These are phyloP conservation scores for Bubo bubo DNA, from an alignment of 2,113 vertebrate species.

Conservation along the genomic window DNA sequence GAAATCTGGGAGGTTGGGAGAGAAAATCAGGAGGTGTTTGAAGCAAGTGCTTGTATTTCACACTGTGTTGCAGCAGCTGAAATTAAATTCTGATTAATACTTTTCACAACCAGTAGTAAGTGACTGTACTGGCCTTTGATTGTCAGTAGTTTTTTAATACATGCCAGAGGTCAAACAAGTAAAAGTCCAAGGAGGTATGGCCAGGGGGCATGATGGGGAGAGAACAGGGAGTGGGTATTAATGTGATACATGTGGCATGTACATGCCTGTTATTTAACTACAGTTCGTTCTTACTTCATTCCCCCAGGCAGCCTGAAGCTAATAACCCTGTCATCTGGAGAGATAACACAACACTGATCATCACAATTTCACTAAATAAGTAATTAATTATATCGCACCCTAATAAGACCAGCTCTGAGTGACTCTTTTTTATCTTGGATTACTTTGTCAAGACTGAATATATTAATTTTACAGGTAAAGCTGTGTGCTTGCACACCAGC, in stretches of 20 bases:
- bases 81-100: conserved; percentile 27
- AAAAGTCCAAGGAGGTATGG: background rate
- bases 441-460: background rate
- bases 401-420: conserved; percentile 35
- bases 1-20: background rate
- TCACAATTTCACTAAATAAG: conserved; percentile 59
- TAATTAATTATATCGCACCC: conserved; percentile 55
- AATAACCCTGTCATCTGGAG: conserved; percentile 53
- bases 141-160: background rate
- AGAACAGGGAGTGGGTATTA: background rate
- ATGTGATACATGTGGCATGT: background rate
- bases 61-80: background rate
- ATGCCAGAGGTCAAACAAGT: background rate
- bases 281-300: background rate
- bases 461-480: conserved; percentile 1
- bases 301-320: conserved; percentile 20
- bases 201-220: background rate
- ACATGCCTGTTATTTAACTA: background rate
- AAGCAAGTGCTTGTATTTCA: background rate
- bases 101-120: background rate
- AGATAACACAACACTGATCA: conserved; percentile 24
- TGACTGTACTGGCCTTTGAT: background rate
- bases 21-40: background rate
- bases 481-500: background rate
- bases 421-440: conserved; percentile 35